These are phyloP conservation scores for Hydriomena furcata DNA, from an alignment of 2,888 invertebrate genomes.

Conservation along the genomic window DNA sequence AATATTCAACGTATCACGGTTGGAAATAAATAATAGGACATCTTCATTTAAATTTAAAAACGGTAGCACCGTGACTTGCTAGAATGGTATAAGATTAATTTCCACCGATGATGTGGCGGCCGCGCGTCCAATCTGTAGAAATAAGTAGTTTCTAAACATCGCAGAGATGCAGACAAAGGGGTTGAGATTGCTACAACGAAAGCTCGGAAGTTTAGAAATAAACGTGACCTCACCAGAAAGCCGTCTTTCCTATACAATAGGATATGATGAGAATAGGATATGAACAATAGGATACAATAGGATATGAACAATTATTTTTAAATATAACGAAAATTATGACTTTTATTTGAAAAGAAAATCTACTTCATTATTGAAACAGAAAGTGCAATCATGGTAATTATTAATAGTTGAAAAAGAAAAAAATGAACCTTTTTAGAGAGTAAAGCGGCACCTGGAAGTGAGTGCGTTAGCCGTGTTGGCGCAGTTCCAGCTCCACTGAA, in stretches of 20 bases:
- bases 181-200: slow-evolving; percentile 42
- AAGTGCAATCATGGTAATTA: no score
- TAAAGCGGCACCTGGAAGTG: slow-evolving; percentile 70
- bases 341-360: no score
- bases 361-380: no score
- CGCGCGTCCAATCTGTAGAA: slow-evolving; percentile 52
- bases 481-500: slow-evolving; percentile 76
- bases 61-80: slow-evolving; percentile 79
- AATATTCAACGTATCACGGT: slow-evolving; percentile 45
- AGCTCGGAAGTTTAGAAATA: slow-evolving; percentile 55
- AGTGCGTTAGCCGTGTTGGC: slow-evolving; percentile 69
- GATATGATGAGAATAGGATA: slow-evolving; percentile 50
- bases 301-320: no score
- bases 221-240: slow-evolving; percentile 72
- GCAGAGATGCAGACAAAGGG: slow-evolving; percentile 60
- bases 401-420: neutral
- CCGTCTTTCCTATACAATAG: slow-evolving; percentile 44
- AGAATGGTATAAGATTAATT: slow-evolving; percentile 74
- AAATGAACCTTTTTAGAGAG: slow-evolving; percentile 36
- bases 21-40: slow-evolving; percentile 59
- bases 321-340: no score
- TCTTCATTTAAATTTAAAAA: slow-evolving; percentile 74
- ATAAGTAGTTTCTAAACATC: slow-evolving; percentile 64
- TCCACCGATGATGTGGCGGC: slow-evolving; percentile 57
- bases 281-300: no score